Conservation (phyloP, 2,888 invertebrate genomes). For the Andrena dorsata region DNA sequence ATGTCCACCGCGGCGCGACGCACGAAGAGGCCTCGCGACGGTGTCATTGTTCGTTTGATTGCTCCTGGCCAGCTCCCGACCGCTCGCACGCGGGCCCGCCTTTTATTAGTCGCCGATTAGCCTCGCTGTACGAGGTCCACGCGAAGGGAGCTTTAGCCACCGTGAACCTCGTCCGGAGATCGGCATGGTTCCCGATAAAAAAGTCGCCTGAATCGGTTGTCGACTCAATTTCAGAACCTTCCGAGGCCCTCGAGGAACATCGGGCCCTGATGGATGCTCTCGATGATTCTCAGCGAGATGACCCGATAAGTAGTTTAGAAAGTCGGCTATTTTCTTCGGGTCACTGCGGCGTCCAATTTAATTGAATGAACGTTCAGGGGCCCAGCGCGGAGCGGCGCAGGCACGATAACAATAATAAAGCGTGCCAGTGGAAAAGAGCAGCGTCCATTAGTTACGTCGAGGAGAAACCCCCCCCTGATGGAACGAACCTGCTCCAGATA, state of each 20-base stretch:
- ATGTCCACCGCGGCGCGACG: conserved; percentile 64
- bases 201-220: conserved; percentile 7
- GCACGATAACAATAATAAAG: conserved; percentile 81
- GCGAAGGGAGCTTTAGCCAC: conserved; percentile 36
- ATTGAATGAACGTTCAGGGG: conserved; percentile 53
- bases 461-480: conserved; percentile 37
- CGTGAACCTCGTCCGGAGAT: conserved; percentile 42
- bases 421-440: conserved; percentile 73
- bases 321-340: conserved; percentile 6
- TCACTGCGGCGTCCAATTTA: conserved; percentile 52
- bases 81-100: conserved; percentile 58
- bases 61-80: conserved; percentile 69
- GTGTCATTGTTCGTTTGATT: conserved; percentile 80
- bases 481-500: conserved; percentile 75
- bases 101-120: conserved; percentile 75
- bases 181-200: conserved; percentile 35
- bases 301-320: conserved; percentile 36
- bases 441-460: conserved; percentile 79
- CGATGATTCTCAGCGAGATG: background rate
- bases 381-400: conserved; percentile 44
- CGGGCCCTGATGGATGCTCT: background rate
- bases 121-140: conserved; percentile 68
- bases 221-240: background rate
- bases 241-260: background rate
- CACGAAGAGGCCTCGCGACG: conserved; percentile 65